Conservation (phyloP, 2,888 invertebrate species). For the Agrypnus murinus region DNA sequence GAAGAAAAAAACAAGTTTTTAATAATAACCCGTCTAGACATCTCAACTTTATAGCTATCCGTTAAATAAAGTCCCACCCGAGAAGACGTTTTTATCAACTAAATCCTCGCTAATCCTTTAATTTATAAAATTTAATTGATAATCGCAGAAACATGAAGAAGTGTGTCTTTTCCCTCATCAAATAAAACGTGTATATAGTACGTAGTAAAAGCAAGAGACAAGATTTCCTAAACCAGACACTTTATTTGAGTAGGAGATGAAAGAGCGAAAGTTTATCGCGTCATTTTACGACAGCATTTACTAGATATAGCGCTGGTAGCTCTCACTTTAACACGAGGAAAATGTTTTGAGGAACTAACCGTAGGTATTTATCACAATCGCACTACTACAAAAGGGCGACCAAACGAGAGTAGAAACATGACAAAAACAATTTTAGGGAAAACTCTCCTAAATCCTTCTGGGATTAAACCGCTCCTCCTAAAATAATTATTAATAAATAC, state of each 20-base stretch:
- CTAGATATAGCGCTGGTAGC: conserved; percentile 17
- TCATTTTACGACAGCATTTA: conserved; percentile 37
- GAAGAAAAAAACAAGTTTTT: too few species aligned
- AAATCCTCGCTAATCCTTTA: too few species aligned
- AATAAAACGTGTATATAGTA: conserved; percentile 3
- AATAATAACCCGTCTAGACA: too few species aligned
- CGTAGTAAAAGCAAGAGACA: conserved; percentile 9
- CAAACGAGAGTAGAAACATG: conserved; percentile 21
- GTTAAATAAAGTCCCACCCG: too few species aligned
- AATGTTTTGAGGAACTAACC: conserved; percentile 17
- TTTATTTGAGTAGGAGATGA: conserved; percentile 32
- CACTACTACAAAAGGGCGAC: neutral
- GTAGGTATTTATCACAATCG: conserved; percentile 24
- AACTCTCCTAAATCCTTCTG: conserved; percentile 12
- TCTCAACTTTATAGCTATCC: too few species aligned
- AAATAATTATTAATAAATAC: conserved; percentile 31
- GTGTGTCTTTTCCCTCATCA: neutral
- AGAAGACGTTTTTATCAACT: too few species aligned
- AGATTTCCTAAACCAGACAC: conserved; percentile 28
- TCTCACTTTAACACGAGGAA: neutral
- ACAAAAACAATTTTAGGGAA: conserved; percentile 25
- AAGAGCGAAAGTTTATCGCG: conserved; percentile 37
- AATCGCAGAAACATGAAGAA: conserved; percentile 10
- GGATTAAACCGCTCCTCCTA: conserved; percentile 21
- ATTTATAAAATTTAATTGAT: too few species aligned